Evolutionary conservation across 2,113 vertebrate species (phyloP).

Genomic region (Choloepus hoffmanni): DNA sequence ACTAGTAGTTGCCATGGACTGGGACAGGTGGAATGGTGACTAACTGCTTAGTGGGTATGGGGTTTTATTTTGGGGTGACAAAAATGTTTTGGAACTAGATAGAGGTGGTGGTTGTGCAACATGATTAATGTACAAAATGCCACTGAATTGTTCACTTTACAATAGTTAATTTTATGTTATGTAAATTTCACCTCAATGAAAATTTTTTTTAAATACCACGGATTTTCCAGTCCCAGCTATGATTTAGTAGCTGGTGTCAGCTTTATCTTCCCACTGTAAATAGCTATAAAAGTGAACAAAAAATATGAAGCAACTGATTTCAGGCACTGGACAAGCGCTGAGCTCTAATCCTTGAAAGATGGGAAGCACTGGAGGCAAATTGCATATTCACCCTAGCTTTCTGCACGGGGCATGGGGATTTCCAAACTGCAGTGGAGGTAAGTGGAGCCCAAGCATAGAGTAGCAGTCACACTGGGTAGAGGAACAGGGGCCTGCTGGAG

Average conservation of each 20-base stretch:
- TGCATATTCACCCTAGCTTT: background rate
- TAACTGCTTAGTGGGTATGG: background rate
- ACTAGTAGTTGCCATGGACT: background rate
- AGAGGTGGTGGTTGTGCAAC: too few relatives aligned
- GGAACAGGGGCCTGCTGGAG: background rate
- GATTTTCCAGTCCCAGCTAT: background rate
- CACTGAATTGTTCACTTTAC: too few relatives aligned
- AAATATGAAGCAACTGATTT: background rate
- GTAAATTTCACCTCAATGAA: background rate
- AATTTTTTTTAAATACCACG: background rate
- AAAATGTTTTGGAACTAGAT: too few relatives aligned
- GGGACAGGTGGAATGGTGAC: too few relatives aligned
- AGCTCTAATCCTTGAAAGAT: too few relatives aligned
- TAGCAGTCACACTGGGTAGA: background rate
- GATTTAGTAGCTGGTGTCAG: background rate
- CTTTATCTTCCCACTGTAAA: background rate
- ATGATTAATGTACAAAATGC: too few relatives aligned
- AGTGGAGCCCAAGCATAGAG: background rate
- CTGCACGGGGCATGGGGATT: background rate
- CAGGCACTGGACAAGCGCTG: background rate
- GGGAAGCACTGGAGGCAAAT: background rate
- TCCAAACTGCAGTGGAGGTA: fast-evolving
- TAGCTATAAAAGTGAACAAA: background rate
- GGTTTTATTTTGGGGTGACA: background rate
- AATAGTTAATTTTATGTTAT: too few relatives aligned